Base-by-base conservation (phyloP, 2,797 vertebrate genomes). In the Peromyscus attwateri region DNA sequence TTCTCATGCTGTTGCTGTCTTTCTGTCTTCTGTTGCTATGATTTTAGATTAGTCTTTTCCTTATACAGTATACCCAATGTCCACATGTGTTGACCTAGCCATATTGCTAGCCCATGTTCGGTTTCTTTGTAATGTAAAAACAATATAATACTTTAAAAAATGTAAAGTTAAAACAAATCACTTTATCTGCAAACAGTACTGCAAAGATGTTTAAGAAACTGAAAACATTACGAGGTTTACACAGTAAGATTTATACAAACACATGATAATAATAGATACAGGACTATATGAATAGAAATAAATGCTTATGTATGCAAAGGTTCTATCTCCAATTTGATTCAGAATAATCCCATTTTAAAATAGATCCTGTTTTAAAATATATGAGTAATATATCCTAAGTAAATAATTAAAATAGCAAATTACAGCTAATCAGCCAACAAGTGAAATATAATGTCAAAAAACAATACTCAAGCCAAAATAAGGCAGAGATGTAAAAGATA, bases 1-100 rank as follows among this genome's bases (percentile, higher is more conserved):
- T 49, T 34, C 40, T 23, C 5, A 12, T 34, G 9, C 29, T 13
- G 2, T 2, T 6, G 3, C 1, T 46, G 16, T 19, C 0, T 43
- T 21, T 60, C 7, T 9, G 43, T 40, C 14, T 43, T 11, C 60
- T 5, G 4, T 60, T 6, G 2, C 9, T 43, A 27, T 64, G 2
- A 4, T 37, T 84, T 64, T 23, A 8, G 8, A 27, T 60, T 82
- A 60, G 49, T 82, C 55, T 46, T 43, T 43, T 31, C 4, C 8
- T 64, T 46, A 31, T 31, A 64, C 0, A 43, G 16, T 43, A 64
- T 25, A 52, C 12, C 16, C 11, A 68, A 19, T 21, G 17, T 27
- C n/a, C 64, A 25, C 34, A 31, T 10, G 71, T 62, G 13, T 16
- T 31, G 4, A 46, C 1, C 9, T 66, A 21, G 2, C 29, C 7